Conservation (phyloP, 2,888 invertebrate genomes). For the Lamellibrachia satsuma region DNA sequence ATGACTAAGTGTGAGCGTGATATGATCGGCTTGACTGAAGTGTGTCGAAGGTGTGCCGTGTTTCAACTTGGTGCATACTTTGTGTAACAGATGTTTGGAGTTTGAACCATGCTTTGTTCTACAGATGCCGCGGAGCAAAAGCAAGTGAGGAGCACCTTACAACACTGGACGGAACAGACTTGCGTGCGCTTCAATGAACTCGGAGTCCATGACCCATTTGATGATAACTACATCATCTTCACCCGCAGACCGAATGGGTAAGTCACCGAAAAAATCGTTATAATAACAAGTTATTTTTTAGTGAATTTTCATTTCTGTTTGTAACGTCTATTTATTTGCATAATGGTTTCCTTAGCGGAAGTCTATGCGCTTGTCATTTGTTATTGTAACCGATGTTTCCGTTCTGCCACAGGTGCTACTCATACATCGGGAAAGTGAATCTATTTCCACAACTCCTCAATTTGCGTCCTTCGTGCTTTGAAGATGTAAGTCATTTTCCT, state of each 20-base stretch:
- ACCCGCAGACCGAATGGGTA: conserved; percentile 27
- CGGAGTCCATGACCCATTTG: not conserved
- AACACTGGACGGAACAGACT: conserved; percentile 33
- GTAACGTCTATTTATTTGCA: no score
- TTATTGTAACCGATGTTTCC: not conserved
- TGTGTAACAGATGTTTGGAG: not conserved
- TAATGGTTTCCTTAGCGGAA: not conserved
- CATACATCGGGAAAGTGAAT: conserved; percentile 23
- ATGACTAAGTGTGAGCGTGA: not conserved
- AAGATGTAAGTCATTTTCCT: not conserved
- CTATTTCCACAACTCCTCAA: conserved; percentile 26
- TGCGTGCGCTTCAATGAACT: conserved; percentile 33
- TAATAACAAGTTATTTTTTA: no score
- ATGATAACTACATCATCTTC: conserved; percentile 26
- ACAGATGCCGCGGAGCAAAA: not conserved
- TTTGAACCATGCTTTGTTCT: not conserved
- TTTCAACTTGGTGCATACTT: not conserved
- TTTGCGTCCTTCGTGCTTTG: conserved; percentile 21
- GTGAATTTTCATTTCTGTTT: no score
- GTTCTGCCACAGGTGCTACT: conserved; percentile 22
- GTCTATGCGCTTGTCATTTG: not conserved
- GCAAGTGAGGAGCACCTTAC: conserved; percentile 23
- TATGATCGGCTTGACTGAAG: not conserved
- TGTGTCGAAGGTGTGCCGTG: not conserved
- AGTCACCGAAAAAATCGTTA: not conserved